phyloP scores from a whole-genome alignment of 2,888 invertebrate genomes.

The Macrophya annulata region DNA sequence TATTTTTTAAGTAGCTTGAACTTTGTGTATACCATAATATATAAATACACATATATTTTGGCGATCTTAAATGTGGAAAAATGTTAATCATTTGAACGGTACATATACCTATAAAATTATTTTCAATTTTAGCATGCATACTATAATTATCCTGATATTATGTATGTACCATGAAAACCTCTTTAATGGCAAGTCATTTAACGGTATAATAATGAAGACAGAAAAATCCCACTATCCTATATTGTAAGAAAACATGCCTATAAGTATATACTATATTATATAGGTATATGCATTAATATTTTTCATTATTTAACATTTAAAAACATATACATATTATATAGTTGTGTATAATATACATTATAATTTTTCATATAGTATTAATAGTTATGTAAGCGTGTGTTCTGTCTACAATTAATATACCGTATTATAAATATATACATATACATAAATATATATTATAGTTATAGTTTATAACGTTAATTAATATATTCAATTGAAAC shows the following conservation, averaged over 20 bases:
- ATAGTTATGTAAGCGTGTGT: constrained; percentile 65
- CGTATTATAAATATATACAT: constrained; percentile 25
- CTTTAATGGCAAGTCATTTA: constrained; percentile 41
- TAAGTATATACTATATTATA: background rate
- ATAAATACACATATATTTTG: background rate
- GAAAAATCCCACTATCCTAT: constrained; percentile 38
- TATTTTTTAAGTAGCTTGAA: constrained; percentile 4
- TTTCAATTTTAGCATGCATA: background rate
- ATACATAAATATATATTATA: background rate
- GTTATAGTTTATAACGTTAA: constrained; percentile 34
- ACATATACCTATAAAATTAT: background rate
- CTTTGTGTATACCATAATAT: background rate
- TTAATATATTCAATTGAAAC: constrained; percentile 48
- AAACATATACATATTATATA: background rate
- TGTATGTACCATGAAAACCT: background rate
- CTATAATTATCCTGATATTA: background rate
- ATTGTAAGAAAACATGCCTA: constrained; percentile 28
- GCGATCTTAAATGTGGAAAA: background rate
- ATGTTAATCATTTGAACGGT: constrained; percentile 2
- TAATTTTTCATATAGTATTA: constrained; percentile 69
- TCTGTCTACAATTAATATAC: constrained; percentile 51
- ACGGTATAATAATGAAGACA: constrained; percentile 50
- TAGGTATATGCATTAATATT: constrained; percentile 19
- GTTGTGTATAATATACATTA: constrained; percentile 55
- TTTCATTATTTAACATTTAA: constrained; percentile 31